A percentile compares a stretch with the other conserved stretches of the same genome.
These are phyloP conservation scores for Coracias cyanogaster DNA, from an alignment of 2,797 vertebrate species.

Conservation along the genomic window DNA sequence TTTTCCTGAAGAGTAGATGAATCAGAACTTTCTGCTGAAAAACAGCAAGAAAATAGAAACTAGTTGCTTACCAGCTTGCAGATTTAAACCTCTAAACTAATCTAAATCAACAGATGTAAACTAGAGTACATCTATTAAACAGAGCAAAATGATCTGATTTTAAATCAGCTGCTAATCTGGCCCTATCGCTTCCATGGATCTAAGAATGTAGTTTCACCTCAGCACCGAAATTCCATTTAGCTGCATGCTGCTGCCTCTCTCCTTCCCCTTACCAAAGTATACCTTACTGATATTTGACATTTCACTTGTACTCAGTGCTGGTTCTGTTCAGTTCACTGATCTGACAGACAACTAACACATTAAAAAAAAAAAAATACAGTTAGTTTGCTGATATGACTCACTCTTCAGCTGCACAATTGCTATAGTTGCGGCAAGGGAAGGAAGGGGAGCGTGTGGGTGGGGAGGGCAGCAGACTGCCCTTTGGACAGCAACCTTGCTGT, in stretches of 20 bases:
- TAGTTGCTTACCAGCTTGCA: background rate
- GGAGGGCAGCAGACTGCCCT: background rate
- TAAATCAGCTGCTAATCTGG: background rate
- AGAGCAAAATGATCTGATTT: background rate
- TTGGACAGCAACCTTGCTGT: background rate
- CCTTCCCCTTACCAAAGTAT: background rate
- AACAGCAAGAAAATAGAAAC: slow-evolving; percentile 14
- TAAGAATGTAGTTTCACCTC: background rate
- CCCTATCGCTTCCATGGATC: background rate
- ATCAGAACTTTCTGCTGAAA: background rate
- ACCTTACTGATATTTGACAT: background rate
- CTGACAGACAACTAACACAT: background rate
- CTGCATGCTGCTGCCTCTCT: background rate
- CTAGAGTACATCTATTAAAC: background rate
- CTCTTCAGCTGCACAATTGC: background rate
- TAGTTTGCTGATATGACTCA: slow-evolving; percentile 23
- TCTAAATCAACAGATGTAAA: background rate
- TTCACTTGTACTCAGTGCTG: background rate
- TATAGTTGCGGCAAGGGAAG: background rate
- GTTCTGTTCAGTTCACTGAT: slow-evolving; percentile 32
- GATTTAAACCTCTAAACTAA: background rate
- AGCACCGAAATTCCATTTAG: background rate
- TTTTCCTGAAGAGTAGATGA: background rate
- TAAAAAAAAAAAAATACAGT: background rate
- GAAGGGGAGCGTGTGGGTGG: background rate